Conservation (phyloP, 2,113 vertebrate species). For the Amia ocellicauda region DNA sequence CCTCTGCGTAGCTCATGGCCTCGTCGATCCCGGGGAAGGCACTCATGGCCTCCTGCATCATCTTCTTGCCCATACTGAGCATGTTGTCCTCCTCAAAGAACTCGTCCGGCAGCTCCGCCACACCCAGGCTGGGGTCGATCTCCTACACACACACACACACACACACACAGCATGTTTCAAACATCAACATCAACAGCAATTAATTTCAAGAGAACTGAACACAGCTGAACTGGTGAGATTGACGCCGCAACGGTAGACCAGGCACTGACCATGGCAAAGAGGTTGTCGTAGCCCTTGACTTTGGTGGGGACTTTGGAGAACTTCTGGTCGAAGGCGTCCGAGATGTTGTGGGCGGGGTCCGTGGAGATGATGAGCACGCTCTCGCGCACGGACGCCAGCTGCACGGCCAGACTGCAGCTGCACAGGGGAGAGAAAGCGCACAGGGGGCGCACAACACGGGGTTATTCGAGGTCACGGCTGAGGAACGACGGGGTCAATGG, state of each 20-base stretch:
- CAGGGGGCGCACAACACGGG: background rate
- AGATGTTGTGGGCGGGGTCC: conserved; percentile 95
- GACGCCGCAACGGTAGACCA: too few species aligned
- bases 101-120: conserved; percentile 89
- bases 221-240: too few species aligned
- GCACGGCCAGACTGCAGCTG: conserved; percentile 92
- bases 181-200: background rate
- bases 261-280: conserved; percentile 89
- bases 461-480: too few species aligned
- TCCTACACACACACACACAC: conserved; percentile 60
- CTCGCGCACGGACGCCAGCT: conserved; percentile 87
- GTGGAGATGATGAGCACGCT: conserved; percentile 97
- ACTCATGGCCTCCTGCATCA: conserved; percentile 98
- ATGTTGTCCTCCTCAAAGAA: conserved; percentile 96
- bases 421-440: conserved; percentile 14
- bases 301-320: conserved; percentile 96
- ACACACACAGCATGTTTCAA: background rate
- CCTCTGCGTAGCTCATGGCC: conserved; percentile 94
- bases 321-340: conserved; percentile 95
- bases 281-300: conserved; percentile 92
- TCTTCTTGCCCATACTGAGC: conserved; percentile 97
- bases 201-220: background rate
- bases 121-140: conserved; percentile 91
- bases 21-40: conserved; percentile 93
- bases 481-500: too few species aligned